Percentiles rank a stretch among this genome's conserved stretches.
phyloP scores from a whole-genome alignment of 2,888 invertebrate genomes.

The Liopterus haemorrhoidalis region DNA sequence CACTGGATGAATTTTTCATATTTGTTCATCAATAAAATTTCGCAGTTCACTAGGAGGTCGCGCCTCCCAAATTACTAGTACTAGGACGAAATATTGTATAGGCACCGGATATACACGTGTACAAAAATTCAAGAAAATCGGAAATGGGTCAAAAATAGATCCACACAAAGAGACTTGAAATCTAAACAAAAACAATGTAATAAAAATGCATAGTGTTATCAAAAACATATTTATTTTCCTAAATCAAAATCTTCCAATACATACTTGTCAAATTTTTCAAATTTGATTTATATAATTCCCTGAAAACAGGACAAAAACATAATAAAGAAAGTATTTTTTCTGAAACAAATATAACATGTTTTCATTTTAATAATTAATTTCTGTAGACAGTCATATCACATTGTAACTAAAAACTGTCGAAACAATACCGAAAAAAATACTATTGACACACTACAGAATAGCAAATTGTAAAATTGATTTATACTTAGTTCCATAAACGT shows the following conservation, averaged over 20 bases:
- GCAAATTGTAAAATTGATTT: constrained; percentile 22
- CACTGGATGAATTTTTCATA: too few relatives aligned
- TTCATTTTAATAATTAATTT: neutral
- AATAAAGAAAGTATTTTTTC: constrained; percentile 1
- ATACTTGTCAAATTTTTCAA: constrained; percentile 21
- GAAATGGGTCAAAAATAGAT: too few relatives aligned
- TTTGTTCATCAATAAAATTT: too few relatives aligned
- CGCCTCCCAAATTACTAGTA: too few relatives aligned
- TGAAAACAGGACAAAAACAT: constrained; percentile 5
- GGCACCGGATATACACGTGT: too few relatives aligned
- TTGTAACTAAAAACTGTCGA: constrained; percentile 16
- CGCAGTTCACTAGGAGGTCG: too few relatives aligned
- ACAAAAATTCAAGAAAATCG: too few relatives aligned
- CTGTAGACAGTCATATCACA: constrained; percentile 19
- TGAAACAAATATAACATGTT: neutral
- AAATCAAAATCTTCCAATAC: constrained; percentile 20
- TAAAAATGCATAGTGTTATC: constrained; percentile 21
- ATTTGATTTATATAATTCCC: constrained; percentile 15
- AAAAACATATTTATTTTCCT: constrained; percentile 25
- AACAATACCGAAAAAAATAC: constrained; percentile 18
- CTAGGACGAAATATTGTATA: too few relatives aligned
- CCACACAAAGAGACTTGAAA: neutral
- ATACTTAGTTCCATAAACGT: too few relatives aligned
- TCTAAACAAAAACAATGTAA: constrained; percentile 8
- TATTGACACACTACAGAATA: constrained; percentile 20